Conservation (phyloP, 2,888 invertebrate genomes). For the Rotaria macrura region DNA sequence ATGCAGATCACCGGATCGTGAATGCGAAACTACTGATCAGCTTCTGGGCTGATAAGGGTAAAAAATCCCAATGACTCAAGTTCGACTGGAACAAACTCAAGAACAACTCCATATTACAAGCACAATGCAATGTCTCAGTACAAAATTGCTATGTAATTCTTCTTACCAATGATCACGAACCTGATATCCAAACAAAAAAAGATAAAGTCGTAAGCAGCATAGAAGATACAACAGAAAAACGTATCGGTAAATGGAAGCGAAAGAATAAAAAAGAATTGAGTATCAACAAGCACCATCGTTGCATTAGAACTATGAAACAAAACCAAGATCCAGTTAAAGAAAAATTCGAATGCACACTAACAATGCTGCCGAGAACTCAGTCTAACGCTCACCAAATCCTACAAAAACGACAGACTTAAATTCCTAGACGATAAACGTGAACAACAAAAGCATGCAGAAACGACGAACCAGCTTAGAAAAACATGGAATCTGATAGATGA, state of each 20-base stretch:
- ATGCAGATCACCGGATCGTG: background rate
- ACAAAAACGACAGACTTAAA: background rate
- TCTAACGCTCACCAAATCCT: background rate
- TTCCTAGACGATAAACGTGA: background rate
- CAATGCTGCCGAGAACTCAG: background rate
- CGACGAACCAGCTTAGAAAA: background rate
- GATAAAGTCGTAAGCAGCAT: background rate
- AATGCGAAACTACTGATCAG: background rate
- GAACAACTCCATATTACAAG: background rate
- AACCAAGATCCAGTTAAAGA: background rate
- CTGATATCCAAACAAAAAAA: background rate
- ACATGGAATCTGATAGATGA: background rate
- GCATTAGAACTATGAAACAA: background rate
- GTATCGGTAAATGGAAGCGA: background rate
- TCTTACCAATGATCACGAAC: background rate
- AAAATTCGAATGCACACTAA: background rate
- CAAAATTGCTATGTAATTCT: background rate
- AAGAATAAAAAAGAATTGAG: background rate
- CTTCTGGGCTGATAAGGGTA: background rate
- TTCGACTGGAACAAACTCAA: background rate
- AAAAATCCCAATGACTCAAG: background rate
- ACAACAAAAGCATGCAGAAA: background rate
- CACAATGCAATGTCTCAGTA: background rate
- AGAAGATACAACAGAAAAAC: background rate
- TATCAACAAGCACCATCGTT: background rate